These are phyloP conservation scores for Ptychadena robeensis DNA, from an alignment of 2,797 vertebrate species.

Conservation along the genomic window DNA sequence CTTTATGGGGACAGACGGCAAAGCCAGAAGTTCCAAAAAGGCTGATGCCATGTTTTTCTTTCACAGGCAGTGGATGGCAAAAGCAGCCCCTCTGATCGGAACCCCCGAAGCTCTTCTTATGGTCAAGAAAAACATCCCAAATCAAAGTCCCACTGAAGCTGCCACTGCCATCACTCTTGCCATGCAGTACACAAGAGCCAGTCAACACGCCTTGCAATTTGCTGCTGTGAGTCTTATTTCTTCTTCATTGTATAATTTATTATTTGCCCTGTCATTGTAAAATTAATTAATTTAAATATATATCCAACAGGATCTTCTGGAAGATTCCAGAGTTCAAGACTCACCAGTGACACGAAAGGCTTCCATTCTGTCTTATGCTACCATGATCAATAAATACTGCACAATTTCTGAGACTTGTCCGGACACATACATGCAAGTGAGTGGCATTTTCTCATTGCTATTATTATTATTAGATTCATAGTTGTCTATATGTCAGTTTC, in stretches of 20 bases:
- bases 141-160: constrained; percentile 70
- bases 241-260: neutral
- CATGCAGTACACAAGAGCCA: constrained; percentile 73
- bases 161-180: constrained; percentile 71
- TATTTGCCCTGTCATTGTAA: neutral
- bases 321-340: constrained; percentile 64
- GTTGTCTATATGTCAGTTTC: neutral
- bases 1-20: no score
- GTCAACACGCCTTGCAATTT: constrained; percentile 66
- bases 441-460: neutral
- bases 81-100: constrained; percentile 72
- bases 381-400: constrained; percentile 81
- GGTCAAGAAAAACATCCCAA: constrained; percentile 76
- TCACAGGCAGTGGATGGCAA: constrained; percentile 80
- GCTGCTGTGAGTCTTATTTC: constrained; percentile 36
- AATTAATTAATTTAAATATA: neutral
- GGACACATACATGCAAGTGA: constrained; percentile 79
- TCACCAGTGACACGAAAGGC: constrained; percentile 69
- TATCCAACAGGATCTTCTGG: constrained; percentile 74
- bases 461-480: neutral
- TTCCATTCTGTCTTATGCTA: constrained; percentile 79
- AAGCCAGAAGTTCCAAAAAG: neutral
- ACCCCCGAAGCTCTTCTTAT: constrained; percentile 79
- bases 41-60: neutral
- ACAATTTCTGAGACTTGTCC: constrained; percentile 73